Percentiles rank a stretch among this genome's conserved stretches.
phyloP scores from a whole-genome alignment of 1,140 invertebrate genomes.

The Augochlora pura region DNA sequence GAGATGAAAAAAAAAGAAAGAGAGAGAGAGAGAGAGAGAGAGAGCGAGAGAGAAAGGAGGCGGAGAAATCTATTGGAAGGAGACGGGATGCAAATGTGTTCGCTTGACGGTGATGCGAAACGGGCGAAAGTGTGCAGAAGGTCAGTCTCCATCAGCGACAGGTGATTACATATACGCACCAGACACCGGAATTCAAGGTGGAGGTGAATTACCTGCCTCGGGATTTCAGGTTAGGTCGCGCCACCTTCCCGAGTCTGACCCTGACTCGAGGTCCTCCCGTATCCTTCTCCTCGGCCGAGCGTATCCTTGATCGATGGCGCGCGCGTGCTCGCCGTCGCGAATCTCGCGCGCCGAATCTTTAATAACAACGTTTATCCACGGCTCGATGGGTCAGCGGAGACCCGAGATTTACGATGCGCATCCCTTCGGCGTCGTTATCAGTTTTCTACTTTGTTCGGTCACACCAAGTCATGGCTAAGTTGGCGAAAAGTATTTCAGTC shows the following conservation, averaged over 20 bases:
- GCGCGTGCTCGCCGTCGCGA: conserved; percentile 25
- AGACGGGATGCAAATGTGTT: conserved; percentile 66
- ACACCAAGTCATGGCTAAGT: no score
- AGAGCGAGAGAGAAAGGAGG: not conserved
- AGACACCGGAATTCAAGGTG: conserved; percentile 65
- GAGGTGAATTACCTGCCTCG: conserved; percentile 72
- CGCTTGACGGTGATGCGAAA: conserved; percentile 58
- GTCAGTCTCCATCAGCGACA: conserved; percentile 67
- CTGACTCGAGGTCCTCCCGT: conserved; percentile 55
- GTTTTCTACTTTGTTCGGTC: no score
- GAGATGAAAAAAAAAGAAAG: not conserved
- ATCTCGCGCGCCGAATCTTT: conserved; percentile 14
- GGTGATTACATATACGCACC: conserved; percentile 66
- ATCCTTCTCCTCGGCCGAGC: conserved; percentile 11
- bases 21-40: not conserved
- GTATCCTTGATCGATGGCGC: conserved; percentile 62
- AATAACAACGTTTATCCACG: not conserved
- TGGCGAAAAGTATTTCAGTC: no score
- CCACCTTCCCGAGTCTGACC: conserved; percentile 57
- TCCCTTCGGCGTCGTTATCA: no score
- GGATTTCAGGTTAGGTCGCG: conserved; percentile 68
- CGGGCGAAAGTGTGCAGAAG: conserved; percentile 66
- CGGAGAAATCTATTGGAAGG: conserved; percentile 49
- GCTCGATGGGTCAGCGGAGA: no score
- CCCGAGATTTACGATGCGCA: no score